These are phyloP conservation scores for Panthera leo DNA, from an alignment of 2,113 vertebrate species.

Conservation along the genomic window DNA sequence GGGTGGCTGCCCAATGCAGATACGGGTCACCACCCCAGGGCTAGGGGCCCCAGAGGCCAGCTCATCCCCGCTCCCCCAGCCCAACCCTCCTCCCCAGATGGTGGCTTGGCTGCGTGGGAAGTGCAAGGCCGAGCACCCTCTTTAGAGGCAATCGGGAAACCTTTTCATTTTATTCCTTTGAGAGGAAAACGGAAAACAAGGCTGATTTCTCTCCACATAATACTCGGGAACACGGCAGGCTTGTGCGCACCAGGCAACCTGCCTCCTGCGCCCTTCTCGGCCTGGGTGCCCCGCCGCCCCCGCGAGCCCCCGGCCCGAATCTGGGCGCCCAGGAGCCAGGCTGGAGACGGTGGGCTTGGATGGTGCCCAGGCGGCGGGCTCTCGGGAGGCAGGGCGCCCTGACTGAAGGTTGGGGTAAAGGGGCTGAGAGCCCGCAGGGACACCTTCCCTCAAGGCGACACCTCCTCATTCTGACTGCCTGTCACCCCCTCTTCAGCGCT, in stretches of 20 bases:
- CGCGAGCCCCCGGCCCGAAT: constrained; percentile 14
- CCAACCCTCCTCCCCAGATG: background rate
- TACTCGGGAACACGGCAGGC: constrained; percentile 55
- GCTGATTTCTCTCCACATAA: constrained; percentile 74
- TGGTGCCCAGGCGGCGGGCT: accelerated
- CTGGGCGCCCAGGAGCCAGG: background rate
- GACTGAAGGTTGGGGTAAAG: background rate
- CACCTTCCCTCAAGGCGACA: background rate
- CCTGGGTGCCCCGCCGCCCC: background rate
- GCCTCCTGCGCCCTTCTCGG: constrained; percentile 45
- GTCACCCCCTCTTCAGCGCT: background rate
- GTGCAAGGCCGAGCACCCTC: constrained; percentile 26
- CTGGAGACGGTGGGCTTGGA: accelerated
- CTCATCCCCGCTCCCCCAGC: background rate
- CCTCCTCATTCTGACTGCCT: background rate
- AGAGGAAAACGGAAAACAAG: constrained; percentile 77
- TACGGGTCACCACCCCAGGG: background rate
- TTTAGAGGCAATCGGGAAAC: constrained; percentile 70
- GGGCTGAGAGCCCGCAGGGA: accelerated
- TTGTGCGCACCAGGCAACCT: constrained; percentile 72
- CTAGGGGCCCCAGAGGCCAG: background rate
- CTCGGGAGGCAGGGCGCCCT: background rate
- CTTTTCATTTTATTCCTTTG: constrained; percentile 73
- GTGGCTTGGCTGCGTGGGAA: background rate
- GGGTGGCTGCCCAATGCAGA: no score